Evolutionary conservation across 1,140 invertebrate genomes (phyloP), one percentile per base, ranked within the genome.

Genomic region (Calycopis cecrops): DNA sequence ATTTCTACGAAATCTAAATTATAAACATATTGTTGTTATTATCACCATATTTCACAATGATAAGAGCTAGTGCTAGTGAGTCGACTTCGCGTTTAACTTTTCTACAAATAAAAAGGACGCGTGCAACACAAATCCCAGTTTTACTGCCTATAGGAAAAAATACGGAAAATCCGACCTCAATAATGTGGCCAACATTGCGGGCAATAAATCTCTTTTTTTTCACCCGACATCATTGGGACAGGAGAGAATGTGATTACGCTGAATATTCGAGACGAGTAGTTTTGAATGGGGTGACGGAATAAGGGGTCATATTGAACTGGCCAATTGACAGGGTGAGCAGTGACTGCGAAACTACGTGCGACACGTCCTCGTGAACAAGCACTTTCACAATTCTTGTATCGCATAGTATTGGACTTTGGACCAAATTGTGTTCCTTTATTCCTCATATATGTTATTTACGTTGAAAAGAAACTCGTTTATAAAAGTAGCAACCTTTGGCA

Each of bases 211-310:
- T 67, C 62, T 51, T 63, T 62, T 59, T n/a, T 63, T 58, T 28
- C 21, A 53, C 62, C 61, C 53, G 57, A 63, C 59, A 63, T 63
- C 58, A 63, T 55, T 28, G 57, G 44, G 21, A 49, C 58, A 51
- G 35, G 49, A 57, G 57, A 51, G 44, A 55, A 59, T 67, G 58
- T 67, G 61, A 63, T 67, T 60, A 67, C 64, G 57, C 50, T 51
- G 59, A 61, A 60, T 58, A 63, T 67, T 67, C 58, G 55, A 56
- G 57, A 55, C 58, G 56, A 61, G 55, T 59, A 63, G 59, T 61
- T 67, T 63, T 67, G 65, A 63, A 67, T 67, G 59, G 63, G 55
- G 55, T 55, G 53, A 60, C 58, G 42, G 60, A 63, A 48, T 61
- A 65, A 63, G 60, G 64, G 64, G 50, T 67, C 51, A 57, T 61